A percentile compares a stretch with the other conserved stretches of the same genome.
phyloP scores from a whole-genome alignment of 53 echinoderm and acorn worm species.

The Mesocentrotus franciscanus region DNA sequence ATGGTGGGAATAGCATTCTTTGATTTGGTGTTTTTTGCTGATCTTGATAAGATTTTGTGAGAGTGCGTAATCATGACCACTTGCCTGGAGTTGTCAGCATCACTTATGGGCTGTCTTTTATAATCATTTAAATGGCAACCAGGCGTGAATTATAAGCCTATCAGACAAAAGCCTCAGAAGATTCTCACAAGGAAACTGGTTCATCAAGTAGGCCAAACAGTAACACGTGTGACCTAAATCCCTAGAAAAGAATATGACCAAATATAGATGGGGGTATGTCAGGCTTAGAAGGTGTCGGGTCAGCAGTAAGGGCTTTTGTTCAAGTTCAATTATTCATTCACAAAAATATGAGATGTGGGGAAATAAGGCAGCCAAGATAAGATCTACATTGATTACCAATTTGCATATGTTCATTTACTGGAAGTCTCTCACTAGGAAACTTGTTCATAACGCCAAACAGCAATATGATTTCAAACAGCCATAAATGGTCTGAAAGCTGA shows the following conservation, averaged over 20 bases:
- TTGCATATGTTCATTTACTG: background rate
- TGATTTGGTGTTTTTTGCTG: background rate
- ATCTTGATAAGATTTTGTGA: constrained; percentile 5
- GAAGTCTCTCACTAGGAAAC: no score
- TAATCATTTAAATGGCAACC: constrained; percentile 24
- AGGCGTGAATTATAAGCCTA: constrained; percentile 20
- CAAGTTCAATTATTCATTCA: background rate
- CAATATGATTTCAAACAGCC: no score
- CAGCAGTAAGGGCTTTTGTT: background rate
- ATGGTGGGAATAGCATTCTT: background rate
- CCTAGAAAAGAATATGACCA: constrained; percentile 13
- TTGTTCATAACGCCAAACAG: no score
- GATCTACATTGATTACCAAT: background rate
- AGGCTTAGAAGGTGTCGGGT: constrained; percentile 1
- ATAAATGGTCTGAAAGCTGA: no score
- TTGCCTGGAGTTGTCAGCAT: constrained; percentile 2
- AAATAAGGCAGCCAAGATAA: background rate
- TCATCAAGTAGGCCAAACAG: constrained; percentile 29
- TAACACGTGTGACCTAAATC: constrained; percentile 14
- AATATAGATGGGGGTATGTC: background rate
- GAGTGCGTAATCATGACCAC: constrained; percentile 23
- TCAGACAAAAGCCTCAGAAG: constrained; percentile 3
- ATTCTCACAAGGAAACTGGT: constrained; percentile 29
- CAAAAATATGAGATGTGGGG: background rate
- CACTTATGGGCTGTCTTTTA: constrained; percentile 2